These are phyloP conservation scores for Drosophila rellima DNA, from an alignment of 2,888 invertebrate genomes.

Conservation along the genomic window DNA sequence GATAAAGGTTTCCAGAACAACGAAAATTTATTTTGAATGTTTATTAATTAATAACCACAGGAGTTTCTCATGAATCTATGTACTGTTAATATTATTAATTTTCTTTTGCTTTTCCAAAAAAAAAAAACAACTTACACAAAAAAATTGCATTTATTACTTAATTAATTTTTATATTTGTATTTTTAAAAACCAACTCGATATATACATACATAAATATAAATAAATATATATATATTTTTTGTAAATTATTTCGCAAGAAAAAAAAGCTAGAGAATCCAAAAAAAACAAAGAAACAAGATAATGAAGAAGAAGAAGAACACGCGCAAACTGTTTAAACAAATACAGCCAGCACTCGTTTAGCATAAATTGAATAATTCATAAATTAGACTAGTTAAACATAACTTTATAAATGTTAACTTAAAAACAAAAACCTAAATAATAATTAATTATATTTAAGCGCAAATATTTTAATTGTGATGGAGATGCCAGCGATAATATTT, in stretches of 20 bases:
- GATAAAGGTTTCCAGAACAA: constrained; percentile 78
- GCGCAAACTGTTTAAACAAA: constrained; percentile 65
- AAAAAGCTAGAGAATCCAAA: constrained; percentile 77
- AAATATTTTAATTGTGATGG: constrained; percentile 78
- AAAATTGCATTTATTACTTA: constrained; percentile 80
- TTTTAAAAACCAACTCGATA: constrained; percentile 45
- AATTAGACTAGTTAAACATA: constrained; percentile 75
- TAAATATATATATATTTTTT: constrained; percentile 66
- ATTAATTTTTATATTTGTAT: constrained; percentile 80
- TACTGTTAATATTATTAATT: constrained; percentile 27
- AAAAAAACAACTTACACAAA: constrained; percentile 45
- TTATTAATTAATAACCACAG: constrained; percentile 31
- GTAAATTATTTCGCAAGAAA: constrained; percentile 74
- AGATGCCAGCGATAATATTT: constrained; percentile 72
- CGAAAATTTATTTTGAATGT: constrained; percentile 70
- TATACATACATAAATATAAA: constrained; percentile 44
- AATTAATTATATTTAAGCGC: constrained; percentile 72
- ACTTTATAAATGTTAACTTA: constrained; percentile 71
- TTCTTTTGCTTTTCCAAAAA: constrained; percentile 74
- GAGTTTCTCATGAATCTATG: constrained; percentile 21
- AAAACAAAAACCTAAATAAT: constrained; percentile 35
- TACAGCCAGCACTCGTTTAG: constrained; percentile 70
- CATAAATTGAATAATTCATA: constrained; percentile 75
- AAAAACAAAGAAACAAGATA: constrained; percentile 3
- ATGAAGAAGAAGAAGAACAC: constrained; percentile 33